A percentile compares a stretch with the other conserved stretches of the same genome.
phyloP scores from a whole-genome alignment of 2,888 invertebrate species.

The Drepanosiphum platanoidis region DNA sequence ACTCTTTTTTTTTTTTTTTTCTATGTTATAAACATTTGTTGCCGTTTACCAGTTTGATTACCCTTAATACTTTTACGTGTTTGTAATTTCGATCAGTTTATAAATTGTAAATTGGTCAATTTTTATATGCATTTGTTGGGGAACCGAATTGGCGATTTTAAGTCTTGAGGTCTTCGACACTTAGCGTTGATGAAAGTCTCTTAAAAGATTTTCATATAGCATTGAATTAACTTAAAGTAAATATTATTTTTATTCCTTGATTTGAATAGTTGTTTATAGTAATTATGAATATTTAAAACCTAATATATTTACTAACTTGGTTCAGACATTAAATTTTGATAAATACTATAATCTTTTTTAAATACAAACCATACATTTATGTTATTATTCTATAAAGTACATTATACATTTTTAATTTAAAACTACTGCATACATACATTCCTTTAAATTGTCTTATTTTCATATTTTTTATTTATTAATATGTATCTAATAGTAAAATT shows the following conservation, averaged over 20 bases:
- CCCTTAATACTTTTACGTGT: slow-evolving; percentile 26
- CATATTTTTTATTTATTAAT: not conserved
- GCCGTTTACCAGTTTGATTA: slow-evolving; percentile 44
- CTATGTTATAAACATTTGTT: slow-evolving; percentile 35
- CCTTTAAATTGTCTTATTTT: not conserved
- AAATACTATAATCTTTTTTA: not conserved
- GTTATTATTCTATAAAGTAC: not conserved
- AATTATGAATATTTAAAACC: not conserved
- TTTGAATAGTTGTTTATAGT: not conserved
- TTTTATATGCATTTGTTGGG: slow-evolving; percentile 14
- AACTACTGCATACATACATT: not conserved
- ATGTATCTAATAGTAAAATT: too few species aligned
- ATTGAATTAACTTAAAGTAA: not conserved
- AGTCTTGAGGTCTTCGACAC: not conserved
- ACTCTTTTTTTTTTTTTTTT: slow-evolving; percentile 15
- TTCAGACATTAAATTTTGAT: not conserved
- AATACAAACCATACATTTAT: not conserved
- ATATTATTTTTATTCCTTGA: slow-evolving; percentile 7
- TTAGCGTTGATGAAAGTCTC: slow-evolving; percentile 4
- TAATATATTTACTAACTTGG: not conserved
- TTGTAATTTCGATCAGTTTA: slow-evolving; percentile 32
- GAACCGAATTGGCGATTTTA: not conserved
- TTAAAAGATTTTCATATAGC: not conserved
- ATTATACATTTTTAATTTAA: not conserved
- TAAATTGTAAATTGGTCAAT: slow-evolving; percentile 5